Conservation (phyloP, 2,113 vertebrate genomes). For the Cyanoderma ruficeps region DNA sequence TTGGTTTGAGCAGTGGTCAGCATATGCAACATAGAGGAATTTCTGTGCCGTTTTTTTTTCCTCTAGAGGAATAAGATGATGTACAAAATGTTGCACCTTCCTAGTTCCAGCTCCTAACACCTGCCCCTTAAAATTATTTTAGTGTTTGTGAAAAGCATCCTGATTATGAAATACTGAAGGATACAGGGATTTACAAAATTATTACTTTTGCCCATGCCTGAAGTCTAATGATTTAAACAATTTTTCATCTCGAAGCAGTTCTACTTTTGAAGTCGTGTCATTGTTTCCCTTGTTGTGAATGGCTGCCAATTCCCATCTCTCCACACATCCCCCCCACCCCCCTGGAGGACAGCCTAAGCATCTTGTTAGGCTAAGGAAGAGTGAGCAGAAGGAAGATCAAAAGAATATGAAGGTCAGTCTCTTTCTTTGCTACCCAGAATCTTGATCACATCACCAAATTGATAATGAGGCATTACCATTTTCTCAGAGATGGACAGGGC, state of each 20-base stretch:
- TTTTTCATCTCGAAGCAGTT: neutral
- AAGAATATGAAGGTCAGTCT: neutral
- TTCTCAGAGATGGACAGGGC: neutral
- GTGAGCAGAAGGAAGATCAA: neutral
- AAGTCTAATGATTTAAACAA: neutral
- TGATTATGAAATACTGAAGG: neutral
- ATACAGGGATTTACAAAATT: neutral
- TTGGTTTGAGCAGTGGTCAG: neutral
- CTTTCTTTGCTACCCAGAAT: neutral
- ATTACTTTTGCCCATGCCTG: neutral
- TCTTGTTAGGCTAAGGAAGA: neutral
- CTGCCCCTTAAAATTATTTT: neutral
- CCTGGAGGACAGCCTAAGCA: neutral
- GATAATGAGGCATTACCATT: neutral
- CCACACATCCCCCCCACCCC: neutral
- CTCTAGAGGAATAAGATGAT: neutral
- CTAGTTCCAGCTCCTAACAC: neutral
- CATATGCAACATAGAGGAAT: neutral
- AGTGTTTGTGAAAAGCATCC: neutral
- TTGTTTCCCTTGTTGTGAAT: neutral
- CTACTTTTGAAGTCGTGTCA: neutral
- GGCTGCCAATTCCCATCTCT: neutral
- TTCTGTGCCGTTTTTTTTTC: neutral
- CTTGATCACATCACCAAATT: neutral
- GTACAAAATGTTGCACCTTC: neutral